These are phyloP conservation scores for Icerya purchasi DNA, from an alignment of 2,888 invertebrate species.

Conservation along the genomic window DNA sequence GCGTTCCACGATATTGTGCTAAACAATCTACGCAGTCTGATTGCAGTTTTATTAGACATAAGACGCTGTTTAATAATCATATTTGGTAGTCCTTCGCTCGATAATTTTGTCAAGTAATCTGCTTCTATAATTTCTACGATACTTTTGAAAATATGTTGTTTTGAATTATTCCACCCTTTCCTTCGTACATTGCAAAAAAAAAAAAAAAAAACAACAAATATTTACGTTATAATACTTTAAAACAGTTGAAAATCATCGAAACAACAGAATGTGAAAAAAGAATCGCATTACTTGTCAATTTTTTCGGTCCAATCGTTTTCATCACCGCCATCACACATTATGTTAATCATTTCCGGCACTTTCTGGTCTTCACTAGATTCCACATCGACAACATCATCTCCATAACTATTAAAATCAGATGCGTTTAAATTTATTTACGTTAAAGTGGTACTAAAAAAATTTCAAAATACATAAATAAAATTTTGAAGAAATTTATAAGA, in stretches of 20 bases:
- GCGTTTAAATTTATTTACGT: too few relatives aligned
- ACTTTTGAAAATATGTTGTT: not conserved
- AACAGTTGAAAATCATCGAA: too few relatives aligned
- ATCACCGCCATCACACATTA: not conserved
- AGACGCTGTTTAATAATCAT: not conserved
- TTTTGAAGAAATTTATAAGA: too few relatives aligned
- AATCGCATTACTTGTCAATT: not conserved
- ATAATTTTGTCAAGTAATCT: not conserved
- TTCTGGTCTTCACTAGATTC: not conserved
- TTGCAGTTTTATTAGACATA: not conserved
- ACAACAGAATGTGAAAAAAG: too few relatives aligned
- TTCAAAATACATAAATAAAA: too few relatives aligned
- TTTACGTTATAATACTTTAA: too few relatives aligned
- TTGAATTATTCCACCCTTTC: not conserved
- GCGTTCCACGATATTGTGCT: conserved; percentile 41
- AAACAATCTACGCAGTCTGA: not conserved
- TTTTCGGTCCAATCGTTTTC: not conserved
- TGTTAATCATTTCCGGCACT: not conserved
- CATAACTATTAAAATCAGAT: not conserved
- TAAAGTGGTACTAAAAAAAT: too few relatives aligned
- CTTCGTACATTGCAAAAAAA: too few relatives aligned
- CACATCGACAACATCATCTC: not conserved
- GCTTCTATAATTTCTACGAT: not conserved
- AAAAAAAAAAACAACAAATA: too few relatives aligned
- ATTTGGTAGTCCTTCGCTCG: not conserved